Percentiles rank a stretch among this genome's conserved stretches.
Conservation (phyloP, 2,797 vertebrate genomes). For the Peromyscus melanophrys region DNA sequence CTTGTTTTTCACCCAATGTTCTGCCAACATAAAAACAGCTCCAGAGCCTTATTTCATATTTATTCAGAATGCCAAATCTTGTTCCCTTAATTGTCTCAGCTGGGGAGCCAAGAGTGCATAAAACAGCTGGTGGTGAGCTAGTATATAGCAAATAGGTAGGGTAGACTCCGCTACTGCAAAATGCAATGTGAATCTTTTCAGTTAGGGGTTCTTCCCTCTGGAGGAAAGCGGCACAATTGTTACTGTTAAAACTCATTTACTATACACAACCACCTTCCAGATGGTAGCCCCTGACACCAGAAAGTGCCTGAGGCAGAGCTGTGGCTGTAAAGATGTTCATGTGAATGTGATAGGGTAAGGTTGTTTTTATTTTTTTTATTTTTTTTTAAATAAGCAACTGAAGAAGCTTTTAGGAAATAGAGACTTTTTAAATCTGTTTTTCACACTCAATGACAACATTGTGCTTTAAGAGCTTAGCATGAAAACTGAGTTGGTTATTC, state of each 20-base stretch:
- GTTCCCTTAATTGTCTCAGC: slow-evolving; percentile 88
- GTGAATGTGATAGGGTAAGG: slow-evolving; percentile 34
- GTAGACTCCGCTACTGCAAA: slow-evolving; percentile 1
- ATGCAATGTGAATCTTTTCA: slow-evolving; percentile 45
- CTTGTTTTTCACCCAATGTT: slow-evolving; percentile 75
- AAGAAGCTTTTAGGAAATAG: slow-evolving; percentile 24
- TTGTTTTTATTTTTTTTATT: neutral
- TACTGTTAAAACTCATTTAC: slow-evolving; percentile 73
- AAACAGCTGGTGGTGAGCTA: slow-evolving; percentile 75
- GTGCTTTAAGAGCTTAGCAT: neutral
- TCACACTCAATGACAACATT: neutral
- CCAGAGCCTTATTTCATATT: slow-evolving; percentile 84
- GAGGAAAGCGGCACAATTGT: slow-evolving; percentile 62
- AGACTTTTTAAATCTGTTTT: slow-evolving; percentile 14
- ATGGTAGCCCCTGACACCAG: slow-evolving; percentile 73
- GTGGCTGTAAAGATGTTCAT: slow-evolving; percentile 47
- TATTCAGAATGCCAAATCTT: slow-evolving; percentile 83
- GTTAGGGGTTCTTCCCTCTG: slow-evolving; percentile 49
- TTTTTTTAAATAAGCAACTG: neutral
- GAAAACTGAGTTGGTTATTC: neutral
- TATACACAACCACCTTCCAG: slow-evolving; percentile 65
- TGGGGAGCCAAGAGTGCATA: slow-evolving; percentile 81
- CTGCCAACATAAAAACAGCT: slow-evolving; percentile 83
- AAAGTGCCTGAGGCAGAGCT: slow-evolving; percentile 49
- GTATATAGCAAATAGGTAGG: slow-evolving; percentile 64